Evolutionary conservation across 2,113 vertebrate genomes (phyloP).

Genomic region (Semnornis frantzii): DNA sequence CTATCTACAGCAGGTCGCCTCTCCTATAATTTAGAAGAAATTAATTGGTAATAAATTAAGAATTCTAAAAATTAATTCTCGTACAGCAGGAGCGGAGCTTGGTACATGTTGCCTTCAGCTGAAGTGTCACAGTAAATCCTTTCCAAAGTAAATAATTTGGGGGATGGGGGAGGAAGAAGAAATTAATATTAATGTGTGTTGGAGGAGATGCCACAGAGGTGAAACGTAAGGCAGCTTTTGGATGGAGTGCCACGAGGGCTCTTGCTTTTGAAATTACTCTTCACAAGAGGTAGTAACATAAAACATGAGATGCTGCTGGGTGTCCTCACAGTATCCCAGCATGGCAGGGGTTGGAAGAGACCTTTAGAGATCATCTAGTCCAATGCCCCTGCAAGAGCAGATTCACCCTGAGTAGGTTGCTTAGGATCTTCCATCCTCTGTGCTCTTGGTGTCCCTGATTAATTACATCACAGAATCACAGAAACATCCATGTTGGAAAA

Average conservation of each 20-base stretch:
- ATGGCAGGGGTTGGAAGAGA: too few species aligned
- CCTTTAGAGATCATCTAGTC: too few species aligned
- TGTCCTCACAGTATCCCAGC: background rate
- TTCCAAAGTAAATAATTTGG: constrained; percentile 50
- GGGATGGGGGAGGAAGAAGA: background rate
- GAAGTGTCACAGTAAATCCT: constrained; percentile 49
- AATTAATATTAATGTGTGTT: constrained; percentile 34
- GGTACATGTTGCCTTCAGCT: constrained; percentile 15
- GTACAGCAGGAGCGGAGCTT: constrained; percentile 15
- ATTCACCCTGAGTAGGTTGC: too few species aligned
- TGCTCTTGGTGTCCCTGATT: background rate
- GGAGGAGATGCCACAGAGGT: constrained; percentile 28
- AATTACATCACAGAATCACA: rapidly evolving
- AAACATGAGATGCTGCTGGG: background rate
- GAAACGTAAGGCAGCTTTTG: constrained; percentile 32
- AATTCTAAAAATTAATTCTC: constrained; percentile 64
- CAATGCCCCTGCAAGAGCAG: too few species aligned
- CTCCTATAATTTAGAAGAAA: constrained; percentile 63
- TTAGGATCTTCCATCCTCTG: background rate
- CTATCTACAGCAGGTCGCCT: constrained; percentile 47
- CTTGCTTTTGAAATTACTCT: background rate
- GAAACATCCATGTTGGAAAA: too few species aligned
- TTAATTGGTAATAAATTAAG: constrained; percentile 71
- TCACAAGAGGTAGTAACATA: background rate
- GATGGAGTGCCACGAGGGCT: background rate